phyloP scores from a whole-genome alignment of 2,797 vertebrate species.

The Heteromormyrus szaboi region DNA sequence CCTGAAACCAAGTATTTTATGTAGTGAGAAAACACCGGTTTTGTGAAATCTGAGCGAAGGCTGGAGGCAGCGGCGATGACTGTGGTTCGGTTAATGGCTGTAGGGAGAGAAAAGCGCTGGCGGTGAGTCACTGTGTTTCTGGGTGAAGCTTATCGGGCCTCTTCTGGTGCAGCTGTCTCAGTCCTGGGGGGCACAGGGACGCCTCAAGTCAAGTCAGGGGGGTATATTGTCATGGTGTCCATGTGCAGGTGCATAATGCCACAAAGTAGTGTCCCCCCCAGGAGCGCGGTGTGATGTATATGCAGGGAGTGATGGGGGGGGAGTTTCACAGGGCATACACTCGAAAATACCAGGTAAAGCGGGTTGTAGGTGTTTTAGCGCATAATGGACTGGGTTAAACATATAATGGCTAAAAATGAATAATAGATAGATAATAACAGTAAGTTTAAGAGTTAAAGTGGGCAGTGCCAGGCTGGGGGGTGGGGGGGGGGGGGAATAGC shows the following conservation, averaged over 20 bases:
- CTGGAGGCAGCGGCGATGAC: neutral
- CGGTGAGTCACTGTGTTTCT: neutral
- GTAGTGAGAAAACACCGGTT: neutral
- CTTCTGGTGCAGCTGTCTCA: neutral
- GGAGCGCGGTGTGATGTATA: neutral
- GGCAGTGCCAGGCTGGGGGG: neutral
- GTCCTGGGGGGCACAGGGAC: neutral
- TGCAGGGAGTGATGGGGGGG: neutral
- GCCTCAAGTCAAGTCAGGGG: neutral
- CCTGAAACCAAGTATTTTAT: neutral
- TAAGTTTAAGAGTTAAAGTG: neutral
- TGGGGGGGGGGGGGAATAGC: neutral
- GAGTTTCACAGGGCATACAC: neutral
- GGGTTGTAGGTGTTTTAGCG: neutral
- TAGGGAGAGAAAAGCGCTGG: neutral
- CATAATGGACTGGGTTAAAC: neutral
- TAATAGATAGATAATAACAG: neutral
- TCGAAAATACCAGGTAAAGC: neutral
- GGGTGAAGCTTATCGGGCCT: neutral
- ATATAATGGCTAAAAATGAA: neutral
- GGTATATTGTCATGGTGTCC: neutral
- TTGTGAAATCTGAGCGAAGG: neutral
- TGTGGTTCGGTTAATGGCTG: neutral
- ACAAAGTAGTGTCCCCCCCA: neutral
- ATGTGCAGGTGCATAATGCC: neutral